phyloP scores from a whole-genome alignment of 2,888 invertebrate species.

The Chelonus formosanus region DNA sequence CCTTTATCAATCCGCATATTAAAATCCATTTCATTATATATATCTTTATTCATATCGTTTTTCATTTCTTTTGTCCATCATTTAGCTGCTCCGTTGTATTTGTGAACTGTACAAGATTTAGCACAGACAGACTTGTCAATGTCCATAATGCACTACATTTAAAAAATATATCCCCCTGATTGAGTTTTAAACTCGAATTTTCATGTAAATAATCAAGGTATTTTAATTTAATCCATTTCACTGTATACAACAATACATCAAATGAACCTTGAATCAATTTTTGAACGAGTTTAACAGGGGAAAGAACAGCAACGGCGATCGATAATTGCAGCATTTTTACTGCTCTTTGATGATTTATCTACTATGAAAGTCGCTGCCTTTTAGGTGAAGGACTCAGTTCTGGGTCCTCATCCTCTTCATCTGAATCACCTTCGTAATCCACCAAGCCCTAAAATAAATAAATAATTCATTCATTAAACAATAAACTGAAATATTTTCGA shows the following conservation, averaged over 20 bases:
- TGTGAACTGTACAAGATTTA: slow-evolving; percentile 54
- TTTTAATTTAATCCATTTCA: slow-evolving; percentile 29
- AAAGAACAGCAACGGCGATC: slow-evolving; percentile 49
- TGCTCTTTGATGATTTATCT: slow-evolving; percentile 55
- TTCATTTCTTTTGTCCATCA: slow-evolving; percentile 31
- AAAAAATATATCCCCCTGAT: slow-evolving; percentile 27
- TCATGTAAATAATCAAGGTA: slow-evolving; percentile 10
- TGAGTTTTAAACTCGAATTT: not conserved
- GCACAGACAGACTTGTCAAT: slow-evolving; percentile 54
- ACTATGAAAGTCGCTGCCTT: slow-evolving; percentile 81
- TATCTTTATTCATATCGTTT: slow-evolving; percentile 29
- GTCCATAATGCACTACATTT: slow-evolving; percentile 50
- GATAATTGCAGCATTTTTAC: slow-evolving; percentile 53
- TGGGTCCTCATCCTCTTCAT: slow-evolving; percentile 87
- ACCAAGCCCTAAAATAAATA: slow-evolving; percentile 78
- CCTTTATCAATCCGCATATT: slow-evolving; percentile 12
- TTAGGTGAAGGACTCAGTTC: slow-evolving; percentile 73
- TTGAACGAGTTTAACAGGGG: slow-evolving; percentile 39
- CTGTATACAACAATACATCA: slow-evolving; percentile 37
- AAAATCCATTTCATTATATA: slow-evolving; percentile 1
- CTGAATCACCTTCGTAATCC: slow-evolving; percentile 97
- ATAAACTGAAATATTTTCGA: not conserved
- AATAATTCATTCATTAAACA: not conserved
- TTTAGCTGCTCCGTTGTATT: slow-evolving; percentile 33
- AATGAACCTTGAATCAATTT: slow-evolving; percentile 42